These are phyloP conservation scores for Cossypha polioptera DNA, from an alignment of 2,797 vertebrate genomes.

Conservation along the genomic window DNA sequence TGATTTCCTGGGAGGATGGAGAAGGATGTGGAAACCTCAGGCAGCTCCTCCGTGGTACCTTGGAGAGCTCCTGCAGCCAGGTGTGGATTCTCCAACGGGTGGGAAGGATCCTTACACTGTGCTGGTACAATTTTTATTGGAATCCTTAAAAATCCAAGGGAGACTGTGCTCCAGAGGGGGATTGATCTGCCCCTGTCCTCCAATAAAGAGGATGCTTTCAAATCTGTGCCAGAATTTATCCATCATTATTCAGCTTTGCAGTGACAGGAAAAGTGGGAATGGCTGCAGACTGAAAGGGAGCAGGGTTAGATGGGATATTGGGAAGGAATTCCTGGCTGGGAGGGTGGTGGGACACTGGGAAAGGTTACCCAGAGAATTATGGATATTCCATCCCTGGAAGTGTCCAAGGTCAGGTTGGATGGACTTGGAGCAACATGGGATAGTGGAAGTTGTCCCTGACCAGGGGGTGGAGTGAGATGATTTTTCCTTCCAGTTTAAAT, in stretches of 20 bases:
- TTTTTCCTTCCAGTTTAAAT: background rate
- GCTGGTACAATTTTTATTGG: background rate
- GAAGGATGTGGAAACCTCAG: background rate
- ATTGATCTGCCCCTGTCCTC: background rate
- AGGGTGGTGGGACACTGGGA: background rate
- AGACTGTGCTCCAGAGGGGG: background rate
- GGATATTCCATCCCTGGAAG: background rate
- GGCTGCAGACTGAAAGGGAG: background rate
- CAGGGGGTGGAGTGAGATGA: accelerated
- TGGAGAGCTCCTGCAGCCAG: background rate
- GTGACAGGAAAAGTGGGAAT: background rate
- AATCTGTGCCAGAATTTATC: background rate
- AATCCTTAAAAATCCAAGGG: background rate
- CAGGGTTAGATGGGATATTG: background rate
- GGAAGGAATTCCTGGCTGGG: background rate
- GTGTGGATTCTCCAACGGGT: accelerated
- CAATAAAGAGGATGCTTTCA: background rate
- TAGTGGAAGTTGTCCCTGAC: background rate
- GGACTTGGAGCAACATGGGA: background rate
- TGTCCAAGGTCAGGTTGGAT: background rate
- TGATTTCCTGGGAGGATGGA: background rate
- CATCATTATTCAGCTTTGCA: background rate
- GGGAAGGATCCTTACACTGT: background rate
- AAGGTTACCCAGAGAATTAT: background rate
- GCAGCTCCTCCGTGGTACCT: background rate